phyloP scores from a whole-genome alignment of 2,888 invertebrate species.

The Drosophila quasianomalipes region DNA sequence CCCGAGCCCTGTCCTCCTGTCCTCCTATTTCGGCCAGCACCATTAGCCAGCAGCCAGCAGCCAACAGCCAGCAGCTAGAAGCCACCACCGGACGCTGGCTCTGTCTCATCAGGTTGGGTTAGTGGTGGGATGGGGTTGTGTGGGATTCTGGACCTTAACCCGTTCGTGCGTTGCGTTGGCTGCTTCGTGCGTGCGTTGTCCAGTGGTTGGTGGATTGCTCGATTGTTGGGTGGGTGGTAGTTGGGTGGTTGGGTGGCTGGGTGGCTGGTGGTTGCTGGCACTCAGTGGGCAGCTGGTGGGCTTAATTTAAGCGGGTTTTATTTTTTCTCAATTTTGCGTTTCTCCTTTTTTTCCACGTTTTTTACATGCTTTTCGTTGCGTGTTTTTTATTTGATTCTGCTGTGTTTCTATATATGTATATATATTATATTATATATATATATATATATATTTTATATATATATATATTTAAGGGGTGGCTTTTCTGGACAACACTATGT shows the following conservation, averaged over 20 bases:
- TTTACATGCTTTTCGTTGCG: slow-evolving; percentile 65
- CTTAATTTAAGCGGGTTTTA: slow-evolving; percentile 82
- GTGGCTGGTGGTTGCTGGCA: slow-evolving; percentile 28
- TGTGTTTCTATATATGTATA: slow-evolving; percentile 46
- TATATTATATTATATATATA: slow-evolving; percentile 24
- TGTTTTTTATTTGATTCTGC: slow-evolving; percentile 77
- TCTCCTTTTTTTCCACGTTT: slow-evolving; percentile 47
- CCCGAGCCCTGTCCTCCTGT: background rate
- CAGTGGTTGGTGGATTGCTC: slow-evolving; percentile 58
- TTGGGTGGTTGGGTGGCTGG: slow-evolving; percentile 20
- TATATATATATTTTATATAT: slow-evolving; percentile 26
- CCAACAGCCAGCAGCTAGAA: slow-evolving; percentile 7
- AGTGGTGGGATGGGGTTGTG: background rate
- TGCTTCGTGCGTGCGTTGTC: slow-evolving; percentile 74
- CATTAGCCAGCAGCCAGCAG: slow-evolving; percentile 31
- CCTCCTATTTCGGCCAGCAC: slow-evolving; percentile 3
- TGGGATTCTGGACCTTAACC: slow-evolving; percentile 68
- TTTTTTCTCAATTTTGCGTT: slow-evolving; percentile 79
- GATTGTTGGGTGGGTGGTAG: slow-evolving; percentile 16
- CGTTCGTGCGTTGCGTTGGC: slow-evolving; percentile 70
- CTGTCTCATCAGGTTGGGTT: slow-evolving; percentile 28
- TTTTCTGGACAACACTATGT: slow-evolving; percentile 44
- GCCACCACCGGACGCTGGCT: slow-evolving; percentile 33
- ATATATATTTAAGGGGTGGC: slow-evolving; percentile 51
- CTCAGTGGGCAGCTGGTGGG: slow-evolving; percentile 69